Evolutionary conservation across 2,113 vertebrate species (phyloP).

Genomic region (Callithrix jacchus): DNA sequence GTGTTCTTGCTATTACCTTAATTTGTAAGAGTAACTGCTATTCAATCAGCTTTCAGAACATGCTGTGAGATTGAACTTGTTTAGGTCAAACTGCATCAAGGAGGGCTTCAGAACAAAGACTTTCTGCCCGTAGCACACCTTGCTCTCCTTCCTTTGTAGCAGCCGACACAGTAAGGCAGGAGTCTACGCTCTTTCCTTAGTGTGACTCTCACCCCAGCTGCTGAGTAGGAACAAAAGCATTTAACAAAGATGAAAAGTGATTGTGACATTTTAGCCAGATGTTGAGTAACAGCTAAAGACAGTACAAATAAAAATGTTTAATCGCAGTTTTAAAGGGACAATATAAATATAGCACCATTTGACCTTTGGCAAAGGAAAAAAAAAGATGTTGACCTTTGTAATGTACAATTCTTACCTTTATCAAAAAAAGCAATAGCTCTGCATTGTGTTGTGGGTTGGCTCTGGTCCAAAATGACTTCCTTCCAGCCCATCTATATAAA

Average conservation of each 20-base stretch:
- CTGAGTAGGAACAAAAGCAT: conserved; percentile 49
- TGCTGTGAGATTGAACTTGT: background rate
- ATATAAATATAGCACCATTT: conserved; percentile 59
- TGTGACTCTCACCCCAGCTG: conserved; percentile 44
- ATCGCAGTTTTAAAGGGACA: conserved; percentile 71
- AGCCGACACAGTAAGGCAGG: background rate
- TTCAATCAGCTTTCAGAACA: background rate
- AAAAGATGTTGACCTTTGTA: conserved; percentile 74
- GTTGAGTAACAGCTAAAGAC: conserved; percentile 72
- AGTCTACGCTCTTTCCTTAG: background rate
- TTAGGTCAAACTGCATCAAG: background rate
- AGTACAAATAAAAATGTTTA: conserved; percentile 65
- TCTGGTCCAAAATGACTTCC: background rate
- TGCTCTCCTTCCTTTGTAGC: background rate
- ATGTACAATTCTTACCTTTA: conserved; percentile 64
- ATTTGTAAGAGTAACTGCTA: background rate
- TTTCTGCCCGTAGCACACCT: background rate
- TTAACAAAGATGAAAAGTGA: conserved; percentile 60
- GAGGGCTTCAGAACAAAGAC: background rate
- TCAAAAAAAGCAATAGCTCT: conserved; percentile 45
- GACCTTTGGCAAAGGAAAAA: conserved; percentile 56
- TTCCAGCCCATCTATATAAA: conserved; percentile 1
- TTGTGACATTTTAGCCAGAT: conserved; percentile 69
- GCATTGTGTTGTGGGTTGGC: background rate
- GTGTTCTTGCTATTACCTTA: background rate